Conservation (phyloP, 2,113 vertebrate species). For the Rhea pennata region DNA sequence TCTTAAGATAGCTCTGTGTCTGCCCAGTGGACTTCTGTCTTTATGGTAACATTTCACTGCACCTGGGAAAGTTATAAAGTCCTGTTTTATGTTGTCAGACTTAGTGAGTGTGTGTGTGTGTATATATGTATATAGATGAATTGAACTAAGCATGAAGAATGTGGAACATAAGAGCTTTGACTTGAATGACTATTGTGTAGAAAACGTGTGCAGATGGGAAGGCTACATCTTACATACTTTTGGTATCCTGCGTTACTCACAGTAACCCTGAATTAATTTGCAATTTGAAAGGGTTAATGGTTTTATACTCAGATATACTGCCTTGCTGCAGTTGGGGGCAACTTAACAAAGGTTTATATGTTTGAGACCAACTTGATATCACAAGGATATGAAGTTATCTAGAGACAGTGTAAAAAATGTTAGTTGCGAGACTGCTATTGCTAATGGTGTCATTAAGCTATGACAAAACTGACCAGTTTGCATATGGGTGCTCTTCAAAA, state of each 20-base stretch:
- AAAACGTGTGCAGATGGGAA: not conserved
- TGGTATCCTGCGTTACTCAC: not conserved
- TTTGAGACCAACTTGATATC: not conserved
- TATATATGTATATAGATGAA: too few species aligned
- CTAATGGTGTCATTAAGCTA: not conserved
- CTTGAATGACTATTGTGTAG: fast-evolving
- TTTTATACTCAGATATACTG: not conserved
- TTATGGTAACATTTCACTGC: not conserved
- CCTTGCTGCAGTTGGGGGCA: not conserved
- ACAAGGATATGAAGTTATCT: fast-evolving
- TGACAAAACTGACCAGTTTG: not conserved
- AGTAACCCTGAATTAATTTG: not conserved
- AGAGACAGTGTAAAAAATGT: not conserved
- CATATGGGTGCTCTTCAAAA: not conserved
- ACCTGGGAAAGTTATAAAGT: not conserved
- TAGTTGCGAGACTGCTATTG: not conserved
- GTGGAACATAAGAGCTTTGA: not conserved
- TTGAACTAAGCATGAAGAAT: not conserved
- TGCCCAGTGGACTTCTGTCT: not conserved
- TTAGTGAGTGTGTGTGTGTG: not conserved
- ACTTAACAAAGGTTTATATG: not conserved
- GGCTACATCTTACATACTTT: not conserved
- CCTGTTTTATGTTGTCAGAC: not conserved
- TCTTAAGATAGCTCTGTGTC: not conserved
- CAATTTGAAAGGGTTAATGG: not conserved